phyloP scores from a whole-genome alignment of 2,888 invertebrate genomes.

The Leptogaster cylindrica region DNA sequence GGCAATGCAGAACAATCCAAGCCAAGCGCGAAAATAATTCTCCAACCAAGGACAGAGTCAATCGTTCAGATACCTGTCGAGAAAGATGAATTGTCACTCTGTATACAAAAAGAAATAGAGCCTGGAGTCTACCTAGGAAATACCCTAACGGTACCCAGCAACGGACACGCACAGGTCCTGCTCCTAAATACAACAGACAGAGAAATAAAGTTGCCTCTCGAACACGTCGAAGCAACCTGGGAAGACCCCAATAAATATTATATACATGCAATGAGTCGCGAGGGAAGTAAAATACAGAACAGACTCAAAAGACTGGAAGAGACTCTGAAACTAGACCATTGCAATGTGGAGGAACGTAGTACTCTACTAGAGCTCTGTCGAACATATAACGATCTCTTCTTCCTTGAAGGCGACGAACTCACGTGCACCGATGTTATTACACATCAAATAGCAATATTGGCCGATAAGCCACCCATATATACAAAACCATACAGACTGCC shows the following conservation, averaged over 20 bases:
- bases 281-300: background rate
- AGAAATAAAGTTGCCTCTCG: background rate
- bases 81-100: background rate
- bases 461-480: conserved; percentile 9
- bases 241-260: background rate
- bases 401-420: background rate
- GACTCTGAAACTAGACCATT: background rate
- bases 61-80: background rate
- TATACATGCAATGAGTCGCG: background rate
- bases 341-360: background rate
- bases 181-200: background rate
- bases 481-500: background rate
- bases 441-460: background rate
- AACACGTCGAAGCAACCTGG: background rate
- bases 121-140: conserved; percentile 3
- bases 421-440: background rate
- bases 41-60: background rate
- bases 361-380: background rate
- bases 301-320: background rate
- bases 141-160: background rate
- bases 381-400: background rate
- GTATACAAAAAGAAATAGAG: background rate
- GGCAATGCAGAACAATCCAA: too few species aligned
- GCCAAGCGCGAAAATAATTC: background rate
- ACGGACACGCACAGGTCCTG: background rate